Evolutionary conservation across 2,888 invertebrate genomes (phyloP).

Genomic region (Rhagium mordax): DNA sequence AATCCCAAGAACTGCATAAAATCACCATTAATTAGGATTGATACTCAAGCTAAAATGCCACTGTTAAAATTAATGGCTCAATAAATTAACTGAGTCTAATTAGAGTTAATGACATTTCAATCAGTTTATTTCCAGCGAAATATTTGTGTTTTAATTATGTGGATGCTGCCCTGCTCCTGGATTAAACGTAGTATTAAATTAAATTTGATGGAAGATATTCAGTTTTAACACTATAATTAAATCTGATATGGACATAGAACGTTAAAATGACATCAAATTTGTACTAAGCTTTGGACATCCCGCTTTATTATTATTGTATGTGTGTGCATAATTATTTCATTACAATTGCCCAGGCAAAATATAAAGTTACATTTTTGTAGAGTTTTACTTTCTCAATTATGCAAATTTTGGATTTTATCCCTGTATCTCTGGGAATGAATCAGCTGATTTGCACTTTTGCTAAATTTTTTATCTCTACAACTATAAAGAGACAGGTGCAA

Average conservation of each 20-base stretch:
- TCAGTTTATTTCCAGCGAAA: conserved; percentile 36
- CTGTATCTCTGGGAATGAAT: too few relatives aligned
- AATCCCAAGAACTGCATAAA: conserved; percentile 45
- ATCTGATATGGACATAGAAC: not conserved
- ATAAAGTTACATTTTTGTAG: not conserved
- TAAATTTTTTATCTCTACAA: too few relatives aligned
- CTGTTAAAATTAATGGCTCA: conserved; percentile 51
- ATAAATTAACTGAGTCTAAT: conserved; percentile 52
- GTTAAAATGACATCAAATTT: not conserved
- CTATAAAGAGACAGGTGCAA: too few relatives aligned
- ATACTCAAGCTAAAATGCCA: conserved; percentile 50
- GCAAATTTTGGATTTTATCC: not conserved
- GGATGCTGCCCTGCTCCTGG: not conserved
- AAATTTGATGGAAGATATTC: conserved; percentile 10
- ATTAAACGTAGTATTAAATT: not conserved
- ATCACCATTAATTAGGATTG: conserved; percentile 50
- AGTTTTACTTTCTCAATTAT: not conserved
- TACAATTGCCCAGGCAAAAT: not conserved
- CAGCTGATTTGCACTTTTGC: too few relatives aligned
- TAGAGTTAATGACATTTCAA: conserved; percentile 54
- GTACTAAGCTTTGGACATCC: not conserved
- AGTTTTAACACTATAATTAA: not conserved
- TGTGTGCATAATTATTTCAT: not conserved
- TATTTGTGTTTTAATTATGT: conserved; percentile 4
- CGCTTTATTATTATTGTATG: not conserved